Conservation (phyloP, 2,888 invertebrate species). For the Machimus rusticus region DNA sequence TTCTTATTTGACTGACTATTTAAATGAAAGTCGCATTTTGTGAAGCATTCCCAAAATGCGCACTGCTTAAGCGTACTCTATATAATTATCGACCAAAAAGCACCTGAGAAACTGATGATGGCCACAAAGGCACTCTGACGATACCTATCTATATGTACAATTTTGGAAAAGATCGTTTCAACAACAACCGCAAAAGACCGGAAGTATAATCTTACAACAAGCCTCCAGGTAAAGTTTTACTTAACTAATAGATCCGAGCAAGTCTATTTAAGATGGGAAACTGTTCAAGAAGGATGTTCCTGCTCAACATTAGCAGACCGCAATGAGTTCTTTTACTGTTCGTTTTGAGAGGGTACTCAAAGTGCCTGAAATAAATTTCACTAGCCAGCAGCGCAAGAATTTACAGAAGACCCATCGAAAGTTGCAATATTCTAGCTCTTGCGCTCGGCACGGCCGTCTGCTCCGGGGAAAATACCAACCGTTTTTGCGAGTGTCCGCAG, state of each 20-base stretch:
- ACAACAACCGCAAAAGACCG: background rate
- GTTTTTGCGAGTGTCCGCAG: background rate
- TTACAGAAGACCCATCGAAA: conserved; percentile 29
- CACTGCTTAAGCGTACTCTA: background rate
- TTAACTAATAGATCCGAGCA: background rate
- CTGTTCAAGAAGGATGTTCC: background rate
- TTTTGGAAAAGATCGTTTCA: background rate
- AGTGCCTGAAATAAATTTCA: conserved; percentile 22
- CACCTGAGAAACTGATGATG: background rate
- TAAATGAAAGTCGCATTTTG: background rate
- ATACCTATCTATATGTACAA: background rate
- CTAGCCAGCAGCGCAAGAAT: conserved; percentile 20
- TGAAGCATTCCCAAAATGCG: background rate
- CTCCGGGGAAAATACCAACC: background rate
- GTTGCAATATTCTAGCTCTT: conserved; percentile 30
- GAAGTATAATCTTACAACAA: background rate
- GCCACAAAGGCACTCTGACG: background rate
- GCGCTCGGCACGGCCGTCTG: background rate
- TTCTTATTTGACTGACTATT: background rate
- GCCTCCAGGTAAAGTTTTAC: background rate
- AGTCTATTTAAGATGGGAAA: background rate
- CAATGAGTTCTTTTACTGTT: conserved; percentile 16
- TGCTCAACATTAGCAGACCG: conserved; percentile 9
- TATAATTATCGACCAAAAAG: background rate
- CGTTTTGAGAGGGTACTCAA: background rate